These are phyloP conservation scores for Tiphia femorata DNA, from an alignment of 2,888 invertebrate species.

Conservation along the genomic window DNA sequence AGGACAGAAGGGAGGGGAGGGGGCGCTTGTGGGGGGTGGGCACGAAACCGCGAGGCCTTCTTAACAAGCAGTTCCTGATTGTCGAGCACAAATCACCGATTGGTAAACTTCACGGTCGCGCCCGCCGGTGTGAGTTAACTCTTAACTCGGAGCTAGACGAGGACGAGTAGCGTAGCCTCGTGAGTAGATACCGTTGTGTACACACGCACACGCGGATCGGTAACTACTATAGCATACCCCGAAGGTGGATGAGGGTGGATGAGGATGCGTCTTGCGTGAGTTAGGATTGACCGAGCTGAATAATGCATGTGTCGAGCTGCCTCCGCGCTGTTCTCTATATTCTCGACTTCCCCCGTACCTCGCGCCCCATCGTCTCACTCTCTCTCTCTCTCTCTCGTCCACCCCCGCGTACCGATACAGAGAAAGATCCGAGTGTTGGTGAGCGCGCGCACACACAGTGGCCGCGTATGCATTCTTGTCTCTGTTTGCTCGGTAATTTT, in stretches of 20 bases:
- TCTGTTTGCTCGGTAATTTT: slow-evolving; percentile 57
- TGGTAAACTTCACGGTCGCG: slow-evolving; percentile 29
- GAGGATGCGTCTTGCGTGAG: slow-evolving; percentile 61
- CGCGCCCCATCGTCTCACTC: slow-evolving; percentile 20
- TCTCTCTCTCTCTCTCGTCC: slow-evolving; percentile 23
- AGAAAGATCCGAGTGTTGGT: slow-evolving; percentile 15
- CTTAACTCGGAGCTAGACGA: too few relatives aligned
- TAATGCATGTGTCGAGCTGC: slow-evolving; percentile 59
- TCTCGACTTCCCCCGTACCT: slow-evolving; percentile 37
- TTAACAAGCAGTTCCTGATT: slow-evolving; percentile 46
- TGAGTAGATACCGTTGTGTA: slow-evolving; percentile 6
- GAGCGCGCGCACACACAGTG: slow-evolving; percentile 24
- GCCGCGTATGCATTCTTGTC: slow-evolving; percentile 51
- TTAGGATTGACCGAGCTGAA: slow-evolving; percentile 61
- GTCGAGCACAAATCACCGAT: slow-evolving; percentile 46
- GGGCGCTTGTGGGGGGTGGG: too few relatives aligned
- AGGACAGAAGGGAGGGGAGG: too few relatives aligned
- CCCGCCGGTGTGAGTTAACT: too few relatives aligned
- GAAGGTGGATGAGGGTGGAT: slow-evolving; percentile 40
- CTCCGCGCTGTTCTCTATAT: slow-evolving; percentile 52
- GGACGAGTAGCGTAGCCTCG: too few relatives aligned
- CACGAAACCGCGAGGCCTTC: slow-evolving; percentile 13
- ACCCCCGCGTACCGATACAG: slow-evolving; percentile 25
- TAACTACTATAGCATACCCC: slow-evolving; percentile 35
- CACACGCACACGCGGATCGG: slow-evolving; percentile 10